These are phyloP conservation scores for Meteorus colon DNA, from an alignment of 2,888 invertebrate species.

Conservation along the genomic window DNA sequence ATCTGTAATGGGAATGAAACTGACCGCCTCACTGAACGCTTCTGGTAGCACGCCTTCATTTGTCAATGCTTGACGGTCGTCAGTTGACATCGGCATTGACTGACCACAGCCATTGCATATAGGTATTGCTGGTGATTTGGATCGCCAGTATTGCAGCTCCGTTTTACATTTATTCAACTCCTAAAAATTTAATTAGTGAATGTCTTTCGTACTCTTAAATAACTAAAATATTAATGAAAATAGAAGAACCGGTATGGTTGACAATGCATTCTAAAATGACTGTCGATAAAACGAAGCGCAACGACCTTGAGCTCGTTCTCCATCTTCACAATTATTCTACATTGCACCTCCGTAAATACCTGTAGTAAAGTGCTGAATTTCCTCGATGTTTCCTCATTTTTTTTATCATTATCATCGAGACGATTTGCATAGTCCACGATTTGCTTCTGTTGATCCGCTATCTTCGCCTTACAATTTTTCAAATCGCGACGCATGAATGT, in stretches of 20 bases:
- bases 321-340: slow-evolving; percentile 13
- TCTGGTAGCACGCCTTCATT: slow-evolving; percentile 78
- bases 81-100: slow-evolving; percentile 76
- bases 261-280: neutral
- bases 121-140: slow-evolving; percentile 87
- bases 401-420: slow-evolving; percentile 92
- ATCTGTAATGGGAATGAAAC: slow-evolving; percentile 73
- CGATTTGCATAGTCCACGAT: slow-evolving; percentile 87
- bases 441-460: slow-evolving; percentile 89
- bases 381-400: slow-evolving; percentile 90
- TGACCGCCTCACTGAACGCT: slow-evolving; percentile 72
- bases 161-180: slow-evolving; percentile 94
- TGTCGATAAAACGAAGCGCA: slow-evolving; percentile 7
- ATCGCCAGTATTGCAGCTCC: slow-evolving; percentile 92
- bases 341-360: slow-evolving; percentile 75
- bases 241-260: too few species aligned
- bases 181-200: slow-evolving; percentile 71
- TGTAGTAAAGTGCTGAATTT: slow-evolving; percentile 91
- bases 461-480: slow-evolving; percentile 86
- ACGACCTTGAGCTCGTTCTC: neutral
- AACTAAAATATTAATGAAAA: slow-evolving; percentile 6
- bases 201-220: neutral
- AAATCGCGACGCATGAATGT: slow-evolving; percentile 86
- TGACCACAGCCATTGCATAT: slow-evolving; percentile 85
- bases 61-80: slow-evolving; percentile 78